phyloP scores from a whole-genome alignment of 2,888 invertebrate genomes.

The Tetranychus truncatus region DNA sequence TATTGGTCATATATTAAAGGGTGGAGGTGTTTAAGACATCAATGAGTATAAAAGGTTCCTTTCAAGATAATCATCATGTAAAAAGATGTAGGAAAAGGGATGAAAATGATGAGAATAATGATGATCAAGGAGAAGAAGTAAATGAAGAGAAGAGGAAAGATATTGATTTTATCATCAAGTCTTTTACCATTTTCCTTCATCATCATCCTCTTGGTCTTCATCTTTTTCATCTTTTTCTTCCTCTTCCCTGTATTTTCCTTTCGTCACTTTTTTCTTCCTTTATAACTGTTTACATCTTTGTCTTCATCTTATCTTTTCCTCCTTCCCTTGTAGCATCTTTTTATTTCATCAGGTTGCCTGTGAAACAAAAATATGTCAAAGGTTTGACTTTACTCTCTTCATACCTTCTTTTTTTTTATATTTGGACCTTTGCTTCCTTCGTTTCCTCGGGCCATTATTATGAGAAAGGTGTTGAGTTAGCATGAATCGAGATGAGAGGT shows the following conservation, averaged over 20 bases:
- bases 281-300: no score
- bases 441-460: not conserved
- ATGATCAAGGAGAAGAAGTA: not conserved
- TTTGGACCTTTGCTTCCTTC: not conserved
- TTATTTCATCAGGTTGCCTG: no score
- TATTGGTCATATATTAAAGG: not conserved
- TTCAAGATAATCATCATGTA: not conserved
- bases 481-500: no score
- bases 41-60: not conserved
- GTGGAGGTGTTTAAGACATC: not conserved
- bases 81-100: not conserved
- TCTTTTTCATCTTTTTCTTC: no score
- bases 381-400: not conserved
- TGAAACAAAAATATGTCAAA: not conserved
- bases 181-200: not conserved
- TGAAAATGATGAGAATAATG: not conserved
- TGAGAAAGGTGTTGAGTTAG: no score
- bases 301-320: no score
- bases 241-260: no score
- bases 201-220: not conserved
- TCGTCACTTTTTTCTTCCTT: no score
- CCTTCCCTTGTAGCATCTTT: no score
- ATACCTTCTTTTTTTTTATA: not conserved
- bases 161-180: not conserved
- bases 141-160: not conserved